Conservation (phyloP, 37 sponge, comb jelly and placozoan species). For the Dysidea cf. avara region DNA sequence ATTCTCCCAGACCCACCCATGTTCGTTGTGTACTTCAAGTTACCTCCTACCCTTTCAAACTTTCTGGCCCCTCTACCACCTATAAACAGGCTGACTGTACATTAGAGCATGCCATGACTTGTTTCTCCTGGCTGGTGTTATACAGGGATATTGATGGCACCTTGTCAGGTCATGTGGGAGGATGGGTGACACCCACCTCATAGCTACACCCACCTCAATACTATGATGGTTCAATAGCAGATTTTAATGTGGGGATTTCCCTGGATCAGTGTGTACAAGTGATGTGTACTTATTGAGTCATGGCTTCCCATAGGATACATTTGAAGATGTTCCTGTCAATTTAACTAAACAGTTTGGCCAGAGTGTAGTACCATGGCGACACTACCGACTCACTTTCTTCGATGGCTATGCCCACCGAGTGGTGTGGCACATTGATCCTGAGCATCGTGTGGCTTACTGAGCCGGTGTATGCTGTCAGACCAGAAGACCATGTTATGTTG, state of each 20-base stretch:
- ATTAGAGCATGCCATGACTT: neutral
- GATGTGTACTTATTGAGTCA: conserved; percentile 61
- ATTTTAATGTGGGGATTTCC: conserved; percentile 43
- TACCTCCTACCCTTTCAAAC: too few species aligned
- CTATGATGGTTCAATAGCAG: conserved; percentile 50
- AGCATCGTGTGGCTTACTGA: conserved; percentile 52
- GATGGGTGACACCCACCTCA: conserved; percentile 58
- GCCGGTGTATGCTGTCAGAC: conserved; percentile 52
- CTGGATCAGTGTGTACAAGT: conserved; percentile 60
- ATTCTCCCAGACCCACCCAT: too few species aligned
- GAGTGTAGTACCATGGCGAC: conserved; percentile 68
- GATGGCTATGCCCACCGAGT: conserved; percentile 61
- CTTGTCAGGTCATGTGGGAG: conserved; percentile 55
- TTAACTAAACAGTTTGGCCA: conserved; percentile 65
- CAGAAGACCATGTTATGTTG: conserved; percentile 13
- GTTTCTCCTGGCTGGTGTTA: conserved; percentile 12
- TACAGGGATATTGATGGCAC: conserved; percentile 70
- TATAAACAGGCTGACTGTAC: neutral
- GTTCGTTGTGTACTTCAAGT: too few species aligned
- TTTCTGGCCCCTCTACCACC: too few species aligned
- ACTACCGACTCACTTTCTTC: conserved; percentile 74
- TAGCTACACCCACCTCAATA: conserved; percentile 50
- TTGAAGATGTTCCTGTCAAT: conserved; percentile 50
- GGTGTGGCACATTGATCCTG: conserved; percentile 31
- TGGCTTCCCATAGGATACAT: conserved; percentile 39